phyloP scores from a whole-genome alignment of 2,797 vertebrate species.

The Anabacerthia variegaticeps region DNA sequence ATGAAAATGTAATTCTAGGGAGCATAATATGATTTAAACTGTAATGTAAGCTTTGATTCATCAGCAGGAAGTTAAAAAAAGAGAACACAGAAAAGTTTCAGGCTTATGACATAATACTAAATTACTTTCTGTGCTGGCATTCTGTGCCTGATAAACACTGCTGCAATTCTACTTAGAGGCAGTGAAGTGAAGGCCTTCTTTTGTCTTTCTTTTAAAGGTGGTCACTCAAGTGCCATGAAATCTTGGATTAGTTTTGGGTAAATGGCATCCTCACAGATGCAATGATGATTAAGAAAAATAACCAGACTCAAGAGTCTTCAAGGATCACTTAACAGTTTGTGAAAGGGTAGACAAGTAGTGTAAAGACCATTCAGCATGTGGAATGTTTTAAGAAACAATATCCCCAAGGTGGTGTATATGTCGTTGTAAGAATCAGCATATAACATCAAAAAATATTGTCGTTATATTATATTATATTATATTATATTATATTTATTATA shows the following conservation, averaged over 20 bases:
- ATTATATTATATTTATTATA: too few species aligned
- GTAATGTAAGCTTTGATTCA: neutral
- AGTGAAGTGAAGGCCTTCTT: neutral
- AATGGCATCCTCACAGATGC: neutral
- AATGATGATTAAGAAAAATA: neutral
- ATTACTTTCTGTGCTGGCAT: neutral
- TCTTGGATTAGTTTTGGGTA: neutral
- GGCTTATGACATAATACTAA: neutral
- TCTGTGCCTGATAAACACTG: neutral
- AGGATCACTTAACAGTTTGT: neutral
- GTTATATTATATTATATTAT: neutral
- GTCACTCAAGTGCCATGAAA: neutral
- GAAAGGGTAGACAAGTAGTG: neutral
- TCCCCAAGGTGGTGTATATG: neutral
- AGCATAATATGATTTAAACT: neutral
- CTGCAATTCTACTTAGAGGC: neutral
- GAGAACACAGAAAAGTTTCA: neutral
- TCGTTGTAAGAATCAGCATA: neutral
- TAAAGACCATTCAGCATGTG: neutral
- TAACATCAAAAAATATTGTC: neutral
- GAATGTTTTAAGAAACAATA: neutral
- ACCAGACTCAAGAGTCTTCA: neutral
- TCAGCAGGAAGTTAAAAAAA: neutral
- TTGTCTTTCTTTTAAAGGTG: neutral
- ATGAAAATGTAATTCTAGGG: neutral